A percentile compares a stretch with the other conserved stretches of the same genome.
Evolutionary conservation across 2,888 invertebrate species (phyloP).

Genomic region (Colletes collaris): DNA sequence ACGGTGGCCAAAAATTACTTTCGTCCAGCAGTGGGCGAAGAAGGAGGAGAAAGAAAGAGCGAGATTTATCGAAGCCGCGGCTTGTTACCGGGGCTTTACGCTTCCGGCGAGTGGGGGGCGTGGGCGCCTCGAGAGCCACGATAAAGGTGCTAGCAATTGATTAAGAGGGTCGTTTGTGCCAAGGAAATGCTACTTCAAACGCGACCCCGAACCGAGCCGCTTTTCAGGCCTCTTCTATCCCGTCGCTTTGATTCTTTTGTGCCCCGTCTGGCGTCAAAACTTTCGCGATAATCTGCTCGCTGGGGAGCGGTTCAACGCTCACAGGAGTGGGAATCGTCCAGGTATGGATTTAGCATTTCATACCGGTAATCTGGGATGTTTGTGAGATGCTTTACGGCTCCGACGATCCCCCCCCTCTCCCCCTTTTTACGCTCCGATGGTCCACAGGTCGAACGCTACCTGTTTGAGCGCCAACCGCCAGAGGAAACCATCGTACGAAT

Average conservation of each 20-base stretch:
- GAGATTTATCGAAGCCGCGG: constrained; percentile 75
- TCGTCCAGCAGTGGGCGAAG: constrained; percentile 7
- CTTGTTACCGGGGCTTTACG: constrained; percentile 73
- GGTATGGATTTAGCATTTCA: constrained; percentile 31
- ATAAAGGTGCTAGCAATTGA: constrained; percentile 79
- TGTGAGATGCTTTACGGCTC: not conserved
- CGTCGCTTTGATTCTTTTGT: constrained; percentile 49
- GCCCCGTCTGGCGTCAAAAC: constrained; percentile 42
- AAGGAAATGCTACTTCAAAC: constrained; percentile 77
- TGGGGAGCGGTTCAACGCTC: not conserved
- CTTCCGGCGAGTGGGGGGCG: constrained; percentile 49
- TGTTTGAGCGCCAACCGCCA: too few relatives aligned
- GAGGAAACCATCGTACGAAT: too few relatives aligned
- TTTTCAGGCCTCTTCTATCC: constrained; percentile 58
- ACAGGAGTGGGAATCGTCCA: constrained; percentile 20
- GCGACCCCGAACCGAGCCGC: constrained; percentile 59
- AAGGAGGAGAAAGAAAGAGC: constrained; percentile 30
- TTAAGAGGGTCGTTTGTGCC: constrained; percentile 80
- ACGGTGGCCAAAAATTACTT: too few relatives aligned
- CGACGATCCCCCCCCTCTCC: not conserved
- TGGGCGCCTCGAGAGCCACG: constrained; percentile 51
- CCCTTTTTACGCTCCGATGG: not conserved
- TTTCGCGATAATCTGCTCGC: constrained; percentile 47
- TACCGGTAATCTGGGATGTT: constrained; percentile 22
- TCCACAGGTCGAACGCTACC: too few relatives aligned